Evolutionary conservation across 2,113 vertebrate species (phyloP), one percentile per base, ranked within the genome.

Genomic region (Cnemophilus loriae): DNA sequence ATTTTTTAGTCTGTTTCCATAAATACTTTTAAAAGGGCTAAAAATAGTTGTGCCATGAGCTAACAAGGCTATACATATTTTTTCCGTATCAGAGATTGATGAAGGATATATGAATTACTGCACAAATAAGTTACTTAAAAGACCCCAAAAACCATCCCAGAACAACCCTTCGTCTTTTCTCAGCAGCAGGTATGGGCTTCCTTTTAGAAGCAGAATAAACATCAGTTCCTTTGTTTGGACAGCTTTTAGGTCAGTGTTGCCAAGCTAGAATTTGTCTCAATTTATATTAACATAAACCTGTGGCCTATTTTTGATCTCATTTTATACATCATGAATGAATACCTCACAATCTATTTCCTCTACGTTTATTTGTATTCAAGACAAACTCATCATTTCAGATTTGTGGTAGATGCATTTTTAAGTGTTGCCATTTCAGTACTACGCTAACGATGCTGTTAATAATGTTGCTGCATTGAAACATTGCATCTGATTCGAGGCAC

Each of bases 371-470:
- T 88, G 75, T 59, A 90, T 64, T 94, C 80, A 93, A 55, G 95
- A 93, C 63, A 94, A 94, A 79, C 35, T 41, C 84, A 60, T 91
- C 41, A 77, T 73, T 92, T 93, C 84, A 91, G 75, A 82, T 88
- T 73, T 87, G 81, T 49, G 61, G 53, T 49, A 59, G 70, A 71
- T 89, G 53, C 46, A 61, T 91, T 91, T 93, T 84, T 79, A 89
- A 94, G 81, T 68, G 69, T 81, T 94, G 49, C 56, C 85, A 84
- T 95, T 95, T 97, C 87, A 70, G 83, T 50, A 39, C 41, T 77
- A 50, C 39, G 47, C 39, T 86, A 87, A 87, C 1, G 1, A 76
- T 42, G 16, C 20, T 64, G 46, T 86, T 93, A 80, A 83, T 77
- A 87, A 85, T n/a, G 27, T 30, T 90, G 71, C 79, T 78, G 67